Conservation (phyloP, 2,113 vertebrate genomes). For the Tricholaema leucomelas region DNA sequence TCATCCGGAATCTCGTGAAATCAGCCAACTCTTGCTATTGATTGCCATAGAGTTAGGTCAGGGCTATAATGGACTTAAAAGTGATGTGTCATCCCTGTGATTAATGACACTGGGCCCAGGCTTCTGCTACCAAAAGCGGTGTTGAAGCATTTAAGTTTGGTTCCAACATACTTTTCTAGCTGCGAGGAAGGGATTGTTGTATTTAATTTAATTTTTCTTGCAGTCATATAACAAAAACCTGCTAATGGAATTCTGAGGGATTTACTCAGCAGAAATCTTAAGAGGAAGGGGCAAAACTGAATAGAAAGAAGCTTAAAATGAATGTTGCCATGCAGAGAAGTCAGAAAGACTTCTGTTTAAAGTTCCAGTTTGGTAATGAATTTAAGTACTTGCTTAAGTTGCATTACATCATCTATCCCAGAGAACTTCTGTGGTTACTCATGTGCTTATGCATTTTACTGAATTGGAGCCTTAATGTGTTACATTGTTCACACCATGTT, state of each 20-base stretch:
- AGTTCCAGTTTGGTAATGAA: constrained; percentile 14
- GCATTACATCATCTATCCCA: neutral
- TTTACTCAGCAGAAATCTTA: neutral
- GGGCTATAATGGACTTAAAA: constrained; percentile 2
- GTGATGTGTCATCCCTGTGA: neutral
- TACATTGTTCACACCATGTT: constrained; percentile 11
- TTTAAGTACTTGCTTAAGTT: neutral
- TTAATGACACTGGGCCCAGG: neutral
- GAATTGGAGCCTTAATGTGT: constrained; percentile 26
- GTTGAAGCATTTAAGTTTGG: neutral
- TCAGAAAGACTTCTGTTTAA: neutral
- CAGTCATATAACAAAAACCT: neutral
- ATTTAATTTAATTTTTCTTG: constrained; percentile 9
- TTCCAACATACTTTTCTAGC: neutral
- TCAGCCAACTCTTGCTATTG: neutral
- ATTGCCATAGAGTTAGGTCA: constrained; percentile 2
- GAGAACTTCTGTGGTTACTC: constrained; percentile 5
- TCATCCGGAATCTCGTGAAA: neutral
- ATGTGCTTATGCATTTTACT: constrained; percentile 19
- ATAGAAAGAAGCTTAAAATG: neutral
- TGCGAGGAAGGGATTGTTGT: neutral
- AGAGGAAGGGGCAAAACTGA: fast-evolving
- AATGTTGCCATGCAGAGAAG: neutral
- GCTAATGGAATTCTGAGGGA: neutral
- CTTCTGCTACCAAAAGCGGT: neutral